These are phyloP conservation scores for Scomber japonicus DNA, from an alignment of 2,113 vertebrate genomes.

Conservation along the genomic window DNA sequence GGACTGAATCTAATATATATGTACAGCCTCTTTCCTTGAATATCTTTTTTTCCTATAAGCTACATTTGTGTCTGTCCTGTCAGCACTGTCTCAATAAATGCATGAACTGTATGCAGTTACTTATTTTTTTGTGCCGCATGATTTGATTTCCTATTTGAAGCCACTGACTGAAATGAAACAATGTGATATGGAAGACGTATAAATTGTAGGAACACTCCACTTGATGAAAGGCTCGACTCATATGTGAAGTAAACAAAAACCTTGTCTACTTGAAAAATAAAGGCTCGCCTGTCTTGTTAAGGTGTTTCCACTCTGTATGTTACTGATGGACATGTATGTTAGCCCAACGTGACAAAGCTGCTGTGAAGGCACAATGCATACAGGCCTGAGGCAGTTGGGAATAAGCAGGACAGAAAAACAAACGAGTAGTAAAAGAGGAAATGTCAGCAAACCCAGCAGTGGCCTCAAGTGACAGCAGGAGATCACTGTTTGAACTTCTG, in stretches of 20 bases:
- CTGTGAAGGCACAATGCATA: slow-evolving; percentile 19
- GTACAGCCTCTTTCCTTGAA: slow-evolving; percentile 1
- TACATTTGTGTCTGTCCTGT: not conserved
- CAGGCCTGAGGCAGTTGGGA: slow-evolving; percentile 5
- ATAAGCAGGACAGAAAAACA: not conserved
- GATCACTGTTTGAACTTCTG: slow-evolving; percentile 12
- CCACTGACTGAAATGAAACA: slow-evolving; percentile 13
- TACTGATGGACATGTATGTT: slow-evolving; percentile 37
- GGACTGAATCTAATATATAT: slow-evolving; percentile 20
- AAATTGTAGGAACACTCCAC: not conserved
- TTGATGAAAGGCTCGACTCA: not conserved
- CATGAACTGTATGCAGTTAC: not conserved
- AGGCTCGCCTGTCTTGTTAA: not conserved
- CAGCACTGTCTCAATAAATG: not conserved
- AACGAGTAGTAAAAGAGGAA: not conserved
- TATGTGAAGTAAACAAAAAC: not conserved
- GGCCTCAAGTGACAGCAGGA: slow-evolving; percentile 16
- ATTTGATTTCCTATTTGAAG: slow-evolving; percentile 19
- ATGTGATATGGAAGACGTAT: not conserved
- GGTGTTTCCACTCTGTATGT: not conserved
- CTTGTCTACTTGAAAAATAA: not conserved
- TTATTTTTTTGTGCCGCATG: not conserved
- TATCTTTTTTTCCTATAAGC: not conserved
- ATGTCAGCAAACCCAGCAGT: slow-evolving; percentile 24
- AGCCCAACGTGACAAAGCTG: slow-evolving; percentile 18